These are phyloP conservation scores for Himalopsyche tibetana DNA, from an alignment of 2,888 invertebrate species.

Conservation along the genomic window DNA sequence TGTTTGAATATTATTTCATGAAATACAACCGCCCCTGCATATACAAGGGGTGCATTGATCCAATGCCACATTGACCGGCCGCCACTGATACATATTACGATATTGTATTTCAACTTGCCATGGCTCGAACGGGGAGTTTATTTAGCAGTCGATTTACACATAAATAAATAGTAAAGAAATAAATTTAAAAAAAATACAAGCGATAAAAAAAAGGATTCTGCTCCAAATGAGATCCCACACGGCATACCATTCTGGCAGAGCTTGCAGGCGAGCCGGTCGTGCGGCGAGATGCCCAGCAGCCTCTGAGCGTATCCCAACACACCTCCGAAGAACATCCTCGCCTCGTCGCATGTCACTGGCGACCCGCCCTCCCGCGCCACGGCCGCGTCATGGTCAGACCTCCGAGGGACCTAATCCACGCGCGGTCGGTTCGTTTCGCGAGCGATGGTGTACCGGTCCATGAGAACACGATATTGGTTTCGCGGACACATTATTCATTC, in stretches of 20 bases:
- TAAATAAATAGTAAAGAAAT: too few relatives aligned
- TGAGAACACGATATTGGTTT: not conserved
- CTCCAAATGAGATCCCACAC: not conserved
- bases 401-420: not conserved
- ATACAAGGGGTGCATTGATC: too few relatives aligned
- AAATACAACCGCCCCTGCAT: too few relatives aligned
- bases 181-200: too few relatives aligned
- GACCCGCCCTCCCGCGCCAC: constrained; percentile 47
- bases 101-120: too few relatives aligned
- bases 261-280: not conserved
- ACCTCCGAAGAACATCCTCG: constrained; percentile 61
- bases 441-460: not conserved
- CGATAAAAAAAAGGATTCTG: too few relatives aligned
- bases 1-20: too few relatives aligned
- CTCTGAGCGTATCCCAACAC: constrained; percentile 59
- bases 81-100: too few relatives aligned
- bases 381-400: not conserved
- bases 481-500: not conserved
- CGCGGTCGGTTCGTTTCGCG: too few relatives aligned
- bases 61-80: too few relatives aligned
- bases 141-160: too few relatives aligned
- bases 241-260: constrained; percentile 21
- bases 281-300: constrained; percentile 43
- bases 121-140: too few relatives aligned
- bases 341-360: not conserved